Conservation (phyloP, 2,888 invertebrate genomes). For the Drosophila testacea region DNA sequence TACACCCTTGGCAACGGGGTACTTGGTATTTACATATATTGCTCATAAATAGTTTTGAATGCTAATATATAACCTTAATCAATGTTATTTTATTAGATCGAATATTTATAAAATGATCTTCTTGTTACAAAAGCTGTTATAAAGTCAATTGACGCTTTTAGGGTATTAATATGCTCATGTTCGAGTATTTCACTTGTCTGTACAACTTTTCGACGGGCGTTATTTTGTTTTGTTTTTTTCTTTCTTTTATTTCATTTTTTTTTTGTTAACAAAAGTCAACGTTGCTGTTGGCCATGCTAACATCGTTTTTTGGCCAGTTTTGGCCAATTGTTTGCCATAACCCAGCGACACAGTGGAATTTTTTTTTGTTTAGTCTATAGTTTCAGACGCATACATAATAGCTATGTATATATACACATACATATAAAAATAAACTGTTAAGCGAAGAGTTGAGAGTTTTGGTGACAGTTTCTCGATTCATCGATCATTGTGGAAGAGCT, state of each 20-base stretch:
- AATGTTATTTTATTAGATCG: not conserved
- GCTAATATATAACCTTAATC: not conserved
- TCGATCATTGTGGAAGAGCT: constrained; percentile 49
- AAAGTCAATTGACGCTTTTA: not conserved
- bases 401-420: not conserved
- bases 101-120: not conserved
- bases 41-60: constrained; percentile 7
- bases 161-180: constrained; percentile 36
- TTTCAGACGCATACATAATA: constrained; percentile 17
- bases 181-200: constrained; percentile 72
- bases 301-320: constrained; percentile 62
- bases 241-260: constrained; percentile 30
- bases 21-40: not conserved
- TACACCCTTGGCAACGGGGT: constrained; percentile 34
- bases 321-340: constrained; percentile 70
- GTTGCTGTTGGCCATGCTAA: constrained; percentile 63
- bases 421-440: constrained; percentile 26
- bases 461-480: constrained; percentile 67
- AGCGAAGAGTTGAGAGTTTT: constrained; percentile 18
- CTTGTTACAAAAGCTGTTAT: not conserved
- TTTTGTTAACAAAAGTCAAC: constrained; percentile 71
- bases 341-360: constrained; percentile 67
- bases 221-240: constrained; percentile 37
- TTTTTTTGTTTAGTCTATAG: constrained; percentile 42
- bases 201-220: constrained; percentile 63